Base-by-base conservation (phyloP, 2,888 invertebrate species). In the Oscheius sp. region DNA sequence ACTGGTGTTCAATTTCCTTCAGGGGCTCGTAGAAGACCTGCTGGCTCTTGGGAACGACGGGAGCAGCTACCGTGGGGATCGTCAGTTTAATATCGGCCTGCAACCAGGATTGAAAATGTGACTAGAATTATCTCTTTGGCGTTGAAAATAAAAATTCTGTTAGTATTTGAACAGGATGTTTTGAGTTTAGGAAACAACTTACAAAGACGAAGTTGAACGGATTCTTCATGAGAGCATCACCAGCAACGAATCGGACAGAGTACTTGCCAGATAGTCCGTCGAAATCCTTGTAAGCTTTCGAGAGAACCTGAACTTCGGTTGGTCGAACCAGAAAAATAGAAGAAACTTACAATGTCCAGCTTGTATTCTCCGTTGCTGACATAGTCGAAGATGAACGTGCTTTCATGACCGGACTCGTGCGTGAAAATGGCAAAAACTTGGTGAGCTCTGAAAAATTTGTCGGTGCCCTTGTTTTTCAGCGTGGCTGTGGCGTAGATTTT, bases 371-470 rank as follows among this genome's bases (percentile, higher is more conserved):
- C 86, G 4, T 51, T 63, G 51, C 76, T 70, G 74, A 77, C 86
- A 2, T 94, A 93, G 89, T 97, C 96, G 0, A 96, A 95, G 3
- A 98, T 94, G 90, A 95, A 97, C 85, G 96, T 93, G 65, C 96
- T 94, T 91, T 98, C 98, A 77, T 93, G 93, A n/a, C 92, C 91
- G 0, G 92, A 92, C 66, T 89, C 86, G 84, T 94, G 92, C 53
- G 92, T 92, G 59, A 96, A 92, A 65, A 94, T 92, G 37, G 96
- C 93, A 90, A 96, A 96, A 0, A 94, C 94, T 87, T 91, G 92
- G 79, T 92, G 92, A 68, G 90, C 94, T 51, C 92, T 90, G 88
- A 95, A 93, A 0, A 93, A 90, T 88, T 93, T 93, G 81, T 91
- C 89, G 4, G 90, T 92, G 65, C 91, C 91, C 86, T 93, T 93